Evolutionary conservation across 2,888 invertebrate genomes (phyloP).

Genomic region (Epirrhoe tristata): DNA sequence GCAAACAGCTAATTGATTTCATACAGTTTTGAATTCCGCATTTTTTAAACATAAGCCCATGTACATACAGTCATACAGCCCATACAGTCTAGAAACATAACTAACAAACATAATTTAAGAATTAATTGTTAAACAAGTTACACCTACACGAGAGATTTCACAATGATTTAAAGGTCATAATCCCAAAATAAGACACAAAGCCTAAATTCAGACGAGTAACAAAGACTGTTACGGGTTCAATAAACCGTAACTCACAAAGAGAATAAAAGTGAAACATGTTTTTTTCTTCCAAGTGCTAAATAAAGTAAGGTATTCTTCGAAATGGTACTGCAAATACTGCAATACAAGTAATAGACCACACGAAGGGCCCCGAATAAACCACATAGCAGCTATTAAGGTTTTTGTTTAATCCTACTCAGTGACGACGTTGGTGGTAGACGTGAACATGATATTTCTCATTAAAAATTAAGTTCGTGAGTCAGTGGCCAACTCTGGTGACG

Average conservation of each 20-base stretch:
- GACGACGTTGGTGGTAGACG: too few species aligned
- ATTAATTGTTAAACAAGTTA: background rate
- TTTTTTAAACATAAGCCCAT: constrained; percentile 19
- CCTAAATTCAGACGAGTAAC: constrained; percentile 18
- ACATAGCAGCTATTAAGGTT: too few species aligned
- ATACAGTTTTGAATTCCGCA: constrained; percentile 39
- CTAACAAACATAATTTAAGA: background rate
- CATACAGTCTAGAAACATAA: background rate
- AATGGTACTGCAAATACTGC: background rate
- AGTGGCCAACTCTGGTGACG: too few species aligned
- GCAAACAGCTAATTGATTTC: constrained; percentile 41
- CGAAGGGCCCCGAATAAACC: too few species aligned
- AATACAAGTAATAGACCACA: too few species aligned
- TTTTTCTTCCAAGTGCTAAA: background rate
- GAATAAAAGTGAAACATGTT: constrained; percentile 5
- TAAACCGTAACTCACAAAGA: constrained; percentile 29
- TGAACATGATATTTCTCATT: too few species aligned
- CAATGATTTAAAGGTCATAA: constrained; percentile 5
- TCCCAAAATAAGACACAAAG: constrained; percentile 20
- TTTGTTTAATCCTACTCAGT: too few species aligned
- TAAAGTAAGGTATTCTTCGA: background rate
- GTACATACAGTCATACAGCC: background rate
- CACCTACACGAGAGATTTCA: background rate
- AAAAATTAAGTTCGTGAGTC: too few species aligned
- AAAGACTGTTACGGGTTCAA: constrained; percentile 25